Conservation (phyloP, 2,888 invertebrate genomes). For the Notodonta ziczac region DNA sequence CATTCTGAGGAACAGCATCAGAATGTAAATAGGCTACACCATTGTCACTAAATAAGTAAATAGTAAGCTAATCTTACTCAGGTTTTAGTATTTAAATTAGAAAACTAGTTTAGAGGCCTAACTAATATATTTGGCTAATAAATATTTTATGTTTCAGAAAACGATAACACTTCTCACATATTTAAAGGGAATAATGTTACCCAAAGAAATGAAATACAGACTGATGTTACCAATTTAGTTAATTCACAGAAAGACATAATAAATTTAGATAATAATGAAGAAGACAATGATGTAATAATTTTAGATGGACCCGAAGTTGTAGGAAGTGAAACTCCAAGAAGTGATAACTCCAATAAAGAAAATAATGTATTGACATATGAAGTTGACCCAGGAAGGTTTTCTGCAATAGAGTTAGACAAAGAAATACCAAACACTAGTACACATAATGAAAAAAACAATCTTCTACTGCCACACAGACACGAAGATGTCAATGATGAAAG, state of each 20-base stretch:
- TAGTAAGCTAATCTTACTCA: no score
- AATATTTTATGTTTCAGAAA: constrained; percentile 2
- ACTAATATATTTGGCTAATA: neutral
- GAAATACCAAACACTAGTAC: neutral
- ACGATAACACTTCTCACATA: neutral
- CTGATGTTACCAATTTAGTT: constrained; percentile 41
- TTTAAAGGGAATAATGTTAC: neutral
- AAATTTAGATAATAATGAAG: constrained; percentile 32
- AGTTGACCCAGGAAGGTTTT: neutral
- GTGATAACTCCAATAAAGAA: constrained; percentile 13
- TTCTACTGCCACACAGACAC: constrained; percentile 16
- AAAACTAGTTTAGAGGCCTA: no score
- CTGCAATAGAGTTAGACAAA: constrained; percentile 2
- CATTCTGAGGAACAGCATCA: no score
- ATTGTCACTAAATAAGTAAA: no score
- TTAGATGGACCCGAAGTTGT: constrained; percentile 3
- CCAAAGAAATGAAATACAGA: constrained; percentile 29
- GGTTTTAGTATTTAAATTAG: no score
- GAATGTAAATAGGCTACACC: no score
- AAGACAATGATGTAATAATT: constrained; percentile 16
- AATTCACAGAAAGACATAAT: constrained; percentile 28
- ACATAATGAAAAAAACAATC: constrained; percentile 8
- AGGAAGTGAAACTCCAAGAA: neutral
- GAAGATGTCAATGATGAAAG: neutral
- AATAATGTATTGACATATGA: constrained; percentile 1